phyloP scores from a whole-genome alignment of 2,888 invertebrate genomes.

The Dryobota labecula region DNA sequence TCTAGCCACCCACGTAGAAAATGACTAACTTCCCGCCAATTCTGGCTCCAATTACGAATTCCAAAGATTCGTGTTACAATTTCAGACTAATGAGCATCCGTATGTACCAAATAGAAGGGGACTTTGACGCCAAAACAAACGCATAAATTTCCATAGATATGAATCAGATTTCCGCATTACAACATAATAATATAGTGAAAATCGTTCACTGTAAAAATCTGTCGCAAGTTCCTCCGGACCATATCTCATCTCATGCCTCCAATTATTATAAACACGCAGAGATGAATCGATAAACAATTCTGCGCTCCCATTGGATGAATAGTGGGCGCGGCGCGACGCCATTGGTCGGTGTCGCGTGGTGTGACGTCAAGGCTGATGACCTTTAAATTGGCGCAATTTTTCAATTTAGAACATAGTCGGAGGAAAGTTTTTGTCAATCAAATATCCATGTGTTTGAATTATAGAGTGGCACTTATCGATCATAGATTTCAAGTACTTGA shows the following conservation, averaged over 20 bases:
- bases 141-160: slow-evolving; percentile 48
- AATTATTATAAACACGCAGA: slow-evolving; percentile 70
- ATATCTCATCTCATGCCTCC: slow-evolving; percentile 64
- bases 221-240: slow-evolving; percentile 62
- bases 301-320: slow-evolving; percentile 75
- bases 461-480: slow-evolving; percentile 48
- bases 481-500: slow-evolving; percentile 36
- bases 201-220: slow-evolving; percentile 48
- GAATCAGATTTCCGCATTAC: slow-evolving; percentile 36
- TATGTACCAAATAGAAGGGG: slow-evolving; percentile 7
- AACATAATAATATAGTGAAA: slow-evolving; percentile 27
- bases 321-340: slow-evolving; percentile 74
- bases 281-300: slow-evolving; percentile 78
- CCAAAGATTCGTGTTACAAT: slow-evolving; percentile 57
- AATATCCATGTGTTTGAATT: slow-evolving; percentile 64
- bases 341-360: slow-evolving; percentile 76
- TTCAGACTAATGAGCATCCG: slow-evolving; percentile 45
- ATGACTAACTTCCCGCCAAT: slow-evolving; percentile 60
- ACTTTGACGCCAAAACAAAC: slow-evolving; percentile 29
- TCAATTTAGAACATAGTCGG: slow-evolving; percentile 76
- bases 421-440: slow-evolving; percentile 65
- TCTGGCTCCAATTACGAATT: slow-evolving; percentile 57
- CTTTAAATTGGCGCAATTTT: slow-evolving; percentile 83
- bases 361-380: slow-evolving; percentile 82
- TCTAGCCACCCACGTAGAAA: slow-evolving; percentile 58